phyloP scores from a whole-genome alignment of 1,140 invertebrate species.

The Drosophila elegans region DNA sequence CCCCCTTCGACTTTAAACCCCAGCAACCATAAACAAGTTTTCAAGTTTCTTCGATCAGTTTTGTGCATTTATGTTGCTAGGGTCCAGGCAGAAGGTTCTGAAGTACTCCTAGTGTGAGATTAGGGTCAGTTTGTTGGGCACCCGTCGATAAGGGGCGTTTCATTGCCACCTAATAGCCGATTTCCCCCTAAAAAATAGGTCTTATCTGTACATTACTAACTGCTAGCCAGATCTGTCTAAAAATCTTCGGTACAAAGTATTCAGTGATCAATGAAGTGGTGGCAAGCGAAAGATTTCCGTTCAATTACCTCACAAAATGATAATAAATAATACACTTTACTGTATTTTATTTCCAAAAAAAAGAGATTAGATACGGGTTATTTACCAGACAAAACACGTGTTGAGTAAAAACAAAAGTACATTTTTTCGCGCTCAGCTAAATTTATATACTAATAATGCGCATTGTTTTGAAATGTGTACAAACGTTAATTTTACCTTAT shows the following conservation, averaged over 20 bases:
- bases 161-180: constrained; percentile 13
- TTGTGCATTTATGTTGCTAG: constrained; percentile 36
- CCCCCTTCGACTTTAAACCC: constrained; percentile 40
- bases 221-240: neutral
- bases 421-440: neutral
- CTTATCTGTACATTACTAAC: neutral
- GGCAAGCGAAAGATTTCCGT: constrained; percentile 6
- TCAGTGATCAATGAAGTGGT: constrained; percentile 19
- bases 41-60: neutral
- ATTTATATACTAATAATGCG: neutral
- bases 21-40: constrained; percentile 24
- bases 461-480: constrained; percentile 10
- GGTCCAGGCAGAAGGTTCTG: constrained; percentile 19
- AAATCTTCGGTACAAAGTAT: neutral
- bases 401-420: constrained; percentile 28
- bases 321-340: constrained; percentile 3
- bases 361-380: constrained; percentile 25
- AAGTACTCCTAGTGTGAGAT: constrained; percentile 22
- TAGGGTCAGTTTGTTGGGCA: neutral
- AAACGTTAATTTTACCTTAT: neutral
- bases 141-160: constrained; percentile 16
- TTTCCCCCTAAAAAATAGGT: neutral
- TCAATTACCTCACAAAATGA: neutral
- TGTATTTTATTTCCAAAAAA: neutral
- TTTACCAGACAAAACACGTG: constrained; percentile 36